Percentiles rank a stretch among this genome's conserved stretches.
These are phyloP conservation scores for Callaeas wilsoni DNA, from an alignment of 2,113 vertebrate genomes.

Conservation along the genomic window DNA sequence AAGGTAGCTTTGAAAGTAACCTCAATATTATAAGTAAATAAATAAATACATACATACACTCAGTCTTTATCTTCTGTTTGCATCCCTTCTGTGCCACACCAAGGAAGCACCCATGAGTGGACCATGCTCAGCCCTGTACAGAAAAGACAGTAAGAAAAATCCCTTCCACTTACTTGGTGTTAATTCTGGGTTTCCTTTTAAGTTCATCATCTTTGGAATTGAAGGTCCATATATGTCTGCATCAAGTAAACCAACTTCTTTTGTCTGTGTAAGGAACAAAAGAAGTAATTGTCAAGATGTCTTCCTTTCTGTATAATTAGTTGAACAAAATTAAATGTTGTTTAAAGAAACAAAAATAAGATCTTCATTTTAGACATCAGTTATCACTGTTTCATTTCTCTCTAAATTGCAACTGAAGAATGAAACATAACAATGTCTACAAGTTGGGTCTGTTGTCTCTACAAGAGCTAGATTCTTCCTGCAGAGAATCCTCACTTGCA, in stretches of 20 bases:
- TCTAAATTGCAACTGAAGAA: background rate
- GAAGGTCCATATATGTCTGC: conserved; percentile 94
- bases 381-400: background rate
- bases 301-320: background rate
- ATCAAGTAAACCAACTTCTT: conserved; percentile 88
- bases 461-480: background rate
- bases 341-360: background rate
- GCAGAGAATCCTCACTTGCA: background rate
- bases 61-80: background rate
- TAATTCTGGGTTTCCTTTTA: conserved; percentile 91
- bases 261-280: conserved; percentile 67
- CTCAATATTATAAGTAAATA: background rate
- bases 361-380: background rate
- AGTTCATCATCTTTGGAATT: conserved; percentile 94
- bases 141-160: background rate
- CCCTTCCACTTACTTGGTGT: conserved; percentile 78
- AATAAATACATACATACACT: background rate
- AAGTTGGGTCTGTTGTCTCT: background rate
- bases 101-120: background rate
- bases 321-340: background rate
- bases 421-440: background rate
- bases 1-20: background rate
- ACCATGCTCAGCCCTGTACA: background rate
- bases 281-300: background rate
- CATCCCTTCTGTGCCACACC: background rate